phyloP scores from a whole-genome alignment of 1,140 invertebrate species.

The Atta cephalotes region DNA sequence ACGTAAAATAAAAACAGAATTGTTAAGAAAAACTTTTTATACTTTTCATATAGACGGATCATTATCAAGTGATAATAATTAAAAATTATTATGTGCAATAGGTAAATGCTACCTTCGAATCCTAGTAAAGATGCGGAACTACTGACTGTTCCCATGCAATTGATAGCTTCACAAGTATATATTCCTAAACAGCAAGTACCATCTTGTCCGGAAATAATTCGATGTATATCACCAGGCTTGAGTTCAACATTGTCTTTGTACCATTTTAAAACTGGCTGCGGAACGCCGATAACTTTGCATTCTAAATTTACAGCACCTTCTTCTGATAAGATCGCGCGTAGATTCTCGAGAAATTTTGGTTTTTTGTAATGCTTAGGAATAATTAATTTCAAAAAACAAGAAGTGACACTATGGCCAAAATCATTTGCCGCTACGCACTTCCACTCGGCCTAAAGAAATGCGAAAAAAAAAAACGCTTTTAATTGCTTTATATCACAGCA shows the following conservation, averaged over 20 bases:
- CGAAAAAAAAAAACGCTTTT: not conserved
- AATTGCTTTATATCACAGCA: not conserved
- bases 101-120: constrained; percentile 89
- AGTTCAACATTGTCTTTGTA: constrained; percentile 96
- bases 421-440: constrained; percentile 96
- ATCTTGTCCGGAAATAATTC: constrained; percentile 95
- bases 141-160: constrained; percentile 96
- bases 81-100: not conserved
- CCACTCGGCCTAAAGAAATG: constrained; percentile 90
- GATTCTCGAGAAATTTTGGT: constrained; percentile 94
- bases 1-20: not conserved
- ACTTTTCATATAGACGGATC: not conserved
- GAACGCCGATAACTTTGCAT: constrained; percentile 97
- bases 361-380: constrained; percentile 96
- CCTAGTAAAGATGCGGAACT: constrained; percentile 95
- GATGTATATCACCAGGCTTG: constrained; percentile 96
- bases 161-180: constrained; percentile 96
- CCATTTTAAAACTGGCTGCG: constrained; percentile 95
- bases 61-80: not conserved
- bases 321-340: constrained; percentile 94
- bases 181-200: constrained; percentile 96
- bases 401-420: constrained; percentile 94
- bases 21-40: not conserved
- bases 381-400: constrained; percentile 93
- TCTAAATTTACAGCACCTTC: constrained; percentile 96